Conservation (phyloP, 2,797 vertebrate species). For the Orestias chungarensis region DNA sequence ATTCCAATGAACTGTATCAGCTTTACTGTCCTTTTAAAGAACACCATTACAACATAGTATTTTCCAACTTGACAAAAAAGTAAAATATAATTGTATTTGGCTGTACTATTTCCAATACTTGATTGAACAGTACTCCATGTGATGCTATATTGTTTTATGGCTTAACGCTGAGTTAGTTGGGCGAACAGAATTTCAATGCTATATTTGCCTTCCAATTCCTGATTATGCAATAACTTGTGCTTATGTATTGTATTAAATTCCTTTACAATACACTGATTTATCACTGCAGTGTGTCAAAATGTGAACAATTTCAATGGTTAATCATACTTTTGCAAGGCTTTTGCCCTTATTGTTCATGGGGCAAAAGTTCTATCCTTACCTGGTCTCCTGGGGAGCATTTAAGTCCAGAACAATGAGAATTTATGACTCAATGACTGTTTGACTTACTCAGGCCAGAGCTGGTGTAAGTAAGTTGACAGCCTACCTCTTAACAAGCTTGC, state of each 20-base stretch:
- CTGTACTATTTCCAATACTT: not conserved
- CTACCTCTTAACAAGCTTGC: slow-evolving; percentile 15
- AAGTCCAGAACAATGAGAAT: slow-evolving; percentile 35
- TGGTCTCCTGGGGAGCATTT: slow-evolving; percentile 23
- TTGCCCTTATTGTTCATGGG: not conserved
- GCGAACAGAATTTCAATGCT: not conserved
- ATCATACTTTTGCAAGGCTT: not conserved
- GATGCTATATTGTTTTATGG: no score
- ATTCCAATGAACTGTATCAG: no score
- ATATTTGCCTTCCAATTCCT: not conserved
- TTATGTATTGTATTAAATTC: not conserved
- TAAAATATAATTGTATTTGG: not conserved
- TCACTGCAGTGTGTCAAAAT: not conserved
- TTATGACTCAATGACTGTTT: slow-evolving; percentile 16
- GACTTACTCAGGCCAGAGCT: slow-evolving; percentile 2
- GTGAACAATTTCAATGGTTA: not conserved
- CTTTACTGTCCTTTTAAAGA: not conserved
- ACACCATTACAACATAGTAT: not conserved
- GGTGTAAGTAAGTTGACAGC: slow-evolving; percentile 24
- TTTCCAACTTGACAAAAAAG: not conserved
- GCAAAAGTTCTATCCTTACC: not conserved
- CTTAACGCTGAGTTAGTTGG: no score
- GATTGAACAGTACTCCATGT: not conserved
- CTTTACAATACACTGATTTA: not conserved
- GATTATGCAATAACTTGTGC: not conserved